Conservation (phyloP, 2,113 vertebrate genomes). For the Cygnus atratus region DNA sequence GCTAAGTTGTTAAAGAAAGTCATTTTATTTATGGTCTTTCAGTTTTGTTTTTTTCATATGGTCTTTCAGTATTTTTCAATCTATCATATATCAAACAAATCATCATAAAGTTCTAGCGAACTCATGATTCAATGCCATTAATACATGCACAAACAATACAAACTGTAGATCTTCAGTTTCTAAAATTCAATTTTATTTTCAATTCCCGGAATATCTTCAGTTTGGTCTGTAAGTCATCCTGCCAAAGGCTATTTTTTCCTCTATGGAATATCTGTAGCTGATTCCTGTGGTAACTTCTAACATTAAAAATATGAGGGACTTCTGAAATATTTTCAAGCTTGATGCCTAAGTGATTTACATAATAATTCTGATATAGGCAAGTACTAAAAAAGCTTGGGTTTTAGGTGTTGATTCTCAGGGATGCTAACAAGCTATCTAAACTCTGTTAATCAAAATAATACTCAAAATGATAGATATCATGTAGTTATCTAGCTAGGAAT, state of each 20-base stretch:
- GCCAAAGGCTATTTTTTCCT: background rate
- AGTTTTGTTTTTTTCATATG: background rate
- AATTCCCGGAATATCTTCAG: background rate
- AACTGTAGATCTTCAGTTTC: background rate
- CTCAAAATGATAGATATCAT: too few relatives aligned
- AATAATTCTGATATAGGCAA: background rate
- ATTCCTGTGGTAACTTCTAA: background rate
- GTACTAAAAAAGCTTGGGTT: background rate
- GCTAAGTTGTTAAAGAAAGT: background rate
- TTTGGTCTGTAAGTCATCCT: background rate
- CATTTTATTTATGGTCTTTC: constrained; percentile 16
- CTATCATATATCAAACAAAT: background rate
- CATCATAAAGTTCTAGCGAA: constrained; percentile 7
- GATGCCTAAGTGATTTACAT: background rate
- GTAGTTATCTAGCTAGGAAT: background rate
- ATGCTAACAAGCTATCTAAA: background rate
- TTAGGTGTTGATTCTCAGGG: background rate
- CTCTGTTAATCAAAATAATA: background rate
- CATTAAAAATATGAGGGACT: background rate
- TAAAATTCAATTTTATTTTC: constrained; percentile 1
- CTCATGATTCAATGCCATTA: background rate
- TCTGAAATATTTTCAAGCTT: background rate
- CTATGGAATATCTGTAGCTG: background rate
- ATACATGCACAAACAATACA: background rate
- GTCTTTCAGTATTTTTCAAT: background rate